Base-by-base conservation (phyloP, 2,888 invertebrate species). In the Uropetala carovei region DNA sequence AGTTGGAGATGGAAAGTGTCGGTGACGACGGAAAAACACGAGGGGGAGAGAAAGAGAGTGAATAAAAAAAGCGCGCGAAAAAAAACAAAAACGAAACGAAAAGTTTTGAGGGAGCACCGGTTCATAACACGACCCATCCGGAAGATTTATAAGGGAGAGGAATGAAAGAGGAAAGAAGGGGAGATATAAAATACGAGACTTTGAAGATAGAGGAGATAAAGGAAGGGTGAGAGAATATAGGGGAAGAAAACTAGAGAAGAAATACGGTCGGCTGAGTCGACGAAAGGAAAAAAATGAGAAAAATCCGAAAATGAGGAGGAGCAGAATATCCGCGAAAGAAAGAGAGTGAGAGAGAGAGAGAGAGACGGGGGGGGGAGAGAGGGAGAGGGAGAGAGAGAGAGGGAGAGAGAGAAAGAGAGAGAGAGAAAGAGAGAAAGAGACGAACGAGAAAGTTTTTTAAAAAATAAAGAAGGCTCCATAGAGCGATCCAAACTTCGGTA, bases 101-200 rank as follows among this genome's bases (percentile, higher is more conserved):
- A 75, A 75, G 75, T 75, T 75, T 60, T 75, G 75, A 75, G 75
- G 14, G 11, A 22, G 75, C 22, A 75, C 27, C 75, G 75, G 75
- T 75, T 75, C 75, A 75, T 75, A 75, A 75, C 75, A 75, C 22
- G 75, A 75, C 13, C 22, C 75, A 3, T 10, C 75, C 75, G 18
- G 22, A 22, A 75, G 75, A 27, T 75, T 75, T 75, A 75, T 75
- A 75, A 75, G 75, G 43, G 43, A 75, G 22, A 27, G 27, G 75
- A 75, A 27, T 22, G 22, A 75, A 75, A 75, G 27, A 27, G 75
- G 75, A 75, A 75, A 75, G 1, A 43, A 43, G 43, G 43, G 43
- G 75, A n/a, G 75, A 75, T 75, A 27, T 75, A 75, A 75, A 75
- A 75, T 75, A 75, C 27, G 75, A 75, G 75, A 75, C 27, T 75